These are phyloP conservation scores for Steinernema khuongi DNA, from an alignment of 1,140 invertebrate genomes.

Conservation along the genomic window DNA sequence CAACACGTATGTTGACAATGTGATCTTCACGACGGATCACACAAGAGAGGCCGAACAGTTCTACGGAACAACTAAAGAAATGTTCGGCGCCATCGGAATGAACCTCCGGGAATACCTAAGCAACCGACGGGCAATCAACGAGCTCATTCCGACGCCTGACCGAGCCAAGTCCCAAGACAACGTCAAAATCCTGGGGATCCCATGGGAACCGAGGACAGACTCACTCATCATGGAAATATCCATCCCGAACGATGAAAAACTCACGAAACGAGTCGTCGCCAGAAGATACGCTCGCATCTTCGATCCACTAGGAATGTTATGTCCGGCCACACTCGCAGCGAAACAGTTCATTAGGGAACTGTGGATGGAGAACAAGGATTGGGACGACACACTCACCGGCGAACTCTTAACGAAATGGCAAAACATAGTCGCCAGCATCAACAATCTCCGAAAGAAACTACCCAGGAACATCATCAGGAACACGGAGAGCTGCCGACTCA, in stretches of 20 bases:
- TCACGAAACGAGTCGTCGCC: neutral
- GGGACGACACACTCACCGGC: conserved; percentile 15
- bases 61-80: neutral
- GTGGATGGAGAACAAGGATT: neutral
- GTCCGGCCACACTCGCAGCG: neutral
- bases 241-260: neutral
- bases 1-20: conserved; percentile 31
- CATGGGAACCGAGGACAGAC: neutral
- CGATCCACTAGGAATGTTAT: neutral
- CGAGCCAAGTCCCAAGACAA: neutral
- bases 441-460: neutral
- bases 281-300: neutral
- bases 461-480: neutral
- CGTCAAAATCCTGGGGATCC: neutral
- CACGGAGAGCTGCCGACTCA: neutral
- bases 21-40: conserved; percentile 7
- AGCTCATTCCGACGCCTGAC: neutral
- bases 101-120: conserved; percentile 24
- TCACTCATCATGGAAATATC: neutral
- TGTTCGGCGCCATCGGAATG: conserved; percentile 22
- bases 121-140: neutral
- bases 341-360: neutral
- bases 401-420: too few species aligned
- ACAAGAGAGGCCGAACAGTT: neutral
- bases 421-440: too few species aligned